Conservation (phyloP, 2,797 vertebrate genomes). For the Gallinago solitaria region DNA sequence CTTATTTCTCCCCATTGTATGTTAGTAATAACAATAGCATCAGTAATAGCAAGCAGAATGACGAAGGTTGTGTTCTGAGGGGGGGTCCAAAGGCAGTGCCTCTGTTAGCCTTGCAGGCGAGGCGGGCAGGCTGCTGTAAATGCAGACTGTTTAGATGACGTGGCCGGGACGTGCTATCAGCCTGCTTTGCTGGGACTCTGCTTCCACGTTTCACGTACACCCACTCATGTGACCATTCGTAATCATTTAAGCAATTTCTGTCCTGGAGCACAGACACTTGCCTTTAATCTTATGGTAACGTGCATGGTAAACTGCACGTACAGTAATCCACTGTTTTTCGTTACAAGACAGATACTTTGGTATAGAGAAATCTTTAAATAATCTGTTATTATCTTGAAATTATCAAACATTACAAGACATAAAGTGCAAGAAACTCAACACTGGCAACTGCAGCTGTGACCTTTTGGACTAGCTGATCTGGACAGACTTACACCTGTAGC, state of each 20-base stretch:
- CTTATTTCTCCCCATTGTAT: not conserved
- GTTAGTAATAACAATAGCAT: not conserved
- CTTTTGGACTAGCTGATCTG: conserved; percentile 78
- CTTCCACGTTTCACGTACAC: not conserved
- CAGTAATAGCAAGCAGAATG: not conserved
- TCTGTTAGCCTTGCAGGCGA: not conserved
- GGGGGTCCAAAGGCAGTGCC: not conserved
- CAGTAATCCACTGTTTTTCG: not conserved
- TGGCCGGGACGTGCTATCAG: rapidly evolving
- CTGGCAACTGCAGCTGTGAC: conserved; percentile 70
- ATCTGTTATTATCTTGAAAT: conserved; percentile 58
- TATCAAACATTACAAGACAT: conserved; percentile 72
- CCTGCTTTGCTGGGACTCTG: not conserved
- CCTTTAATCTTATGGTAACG: not conserved
- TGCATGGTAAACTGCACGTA: not conserved
- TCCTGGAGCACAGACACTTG: not conserved
- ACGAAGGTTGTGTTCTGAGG: not conserved
- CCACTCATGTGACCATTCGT: not conserved
- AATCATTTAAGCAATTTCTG: not conserved
- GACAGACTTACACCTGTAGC: conserved; percentile 74
- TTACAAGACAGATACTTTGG: not conserved
- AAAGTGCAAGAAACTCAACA: conserved; percentile 78
- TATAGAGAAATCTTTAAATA: conserved; percentile 37
- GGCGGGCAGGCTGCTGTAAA: not conserved
- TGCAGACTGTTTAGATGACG: not conserved